Percentiles rank a stretch among this genome's conserved stretches.
Conservation (phyloP, 1,140 invertebrate species). For the Atopsyche davidsoni region DNA sequence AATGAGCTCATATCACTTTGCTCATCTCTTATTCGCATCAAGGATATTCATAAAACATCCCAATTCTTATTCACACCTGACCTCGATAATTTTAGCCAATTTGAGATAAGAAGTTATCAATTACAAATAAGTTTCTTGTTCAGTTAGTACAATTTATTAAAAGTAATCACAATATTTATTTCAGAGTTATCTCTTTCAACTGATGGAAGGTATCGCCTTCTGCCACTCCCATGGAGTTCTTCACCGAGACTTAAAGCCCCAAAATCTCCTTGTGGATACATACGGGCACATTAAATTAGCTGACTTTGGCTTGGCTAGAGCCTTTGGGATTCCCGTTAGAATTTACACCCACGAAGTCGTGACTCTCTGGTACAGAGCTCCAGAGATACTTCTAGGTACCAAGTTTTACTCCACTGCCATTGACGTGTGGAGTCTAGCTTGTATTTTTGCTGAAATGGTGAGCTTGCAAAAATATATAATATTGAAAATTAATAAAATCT, state of each 20-base stretch:
- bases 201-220: constrained; percentile 83
- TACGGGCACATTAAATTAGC: constrained; percentile 81
- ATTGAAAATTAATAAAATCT: too few relatives aligned
- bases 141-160: too few relatives aligned
- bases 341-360: constrained; percentile 92
- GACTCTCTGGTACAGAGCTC: constrained; percentile 94
- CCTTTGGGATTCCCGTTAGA: constrained; percentile 75
- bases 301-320: constrained; percentile 84
- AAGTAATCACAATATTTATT: too few relatives aligned
- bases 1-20: too few relatives aligned
- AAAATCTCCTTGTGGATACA: constrained; percentile 80
- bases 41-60: too few relatives aligned
- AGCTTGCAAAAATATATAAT: too few relatives aligned
- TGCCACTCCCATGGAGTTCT: constrained; percentile 86
- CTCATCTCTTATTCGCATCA: too few relatives aligned
- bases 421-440: constrained; percentile 94
- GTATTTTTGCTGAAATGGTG: constrained; percentile 93
- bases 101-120: too few relatives aligned
- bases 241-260: constrained; percentile 87
- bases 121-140: too few relatives aligned
- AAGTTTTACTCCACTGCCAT: constrained; percentile 85
- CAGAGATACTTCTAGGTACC: constrained; percentile 88
- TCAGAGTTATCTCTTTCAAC: constrained; percentile 83
- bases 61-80: too few relatives aligned
- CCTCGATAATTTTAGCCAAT: too few relatives aligned